Conservation (phyloP, 2,113 vertebrate species). For the Plotosus lineatus region DNA sequence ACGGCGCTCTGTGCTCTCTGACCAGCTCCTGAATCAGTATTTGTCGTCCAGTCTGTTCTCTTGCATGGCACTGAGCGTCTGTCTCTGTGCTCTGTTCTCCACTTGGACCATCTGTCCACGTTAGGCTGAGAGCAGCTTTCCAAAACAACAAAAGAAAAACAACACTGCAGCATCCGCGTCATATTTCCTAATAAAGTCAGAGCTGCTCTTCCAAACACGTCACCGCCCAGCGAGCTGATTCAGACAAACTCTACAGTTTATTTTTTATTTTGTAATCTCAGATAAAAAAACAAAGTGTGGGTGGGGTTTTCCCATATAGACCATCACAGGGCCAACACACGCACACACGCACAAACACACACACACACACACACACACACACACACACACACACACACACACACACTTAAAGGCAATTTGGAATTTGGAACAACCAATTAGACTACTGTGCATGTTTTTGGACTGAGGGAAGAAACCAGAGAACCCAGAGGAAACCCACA, state of each 20-base stretch:
- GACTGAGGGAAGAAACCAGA: too few species aligned
- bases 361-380: too few species aligned
- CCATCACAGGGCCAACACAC: too few species aligned
- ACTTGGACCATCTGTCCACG: slow-evolving; percentile 38
- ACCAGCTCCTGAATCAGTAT: slow-evolving; percentile 16
- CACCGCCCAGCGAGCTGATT: background rate
- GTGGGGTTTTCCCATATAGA: too few species aligned
- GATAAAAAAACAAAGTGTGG: too few species aligned
- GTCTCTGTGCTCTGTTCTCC: slow-evolving; percentile 22
- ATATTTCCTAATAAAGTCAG: background rate
- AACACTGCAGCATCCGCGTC: slow-evolving; percentile 2
- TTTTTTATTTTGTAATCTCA: background rate
- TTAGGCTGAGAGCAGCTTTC: slow-evolving; percentile 20
- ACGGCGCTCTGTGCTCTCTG: background rate
- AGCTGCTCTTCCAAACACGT: background rate
- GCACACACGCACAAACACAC: too few species aligned
- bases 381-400: too few species aligned
- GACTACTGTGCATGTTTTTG: too few species aligned
- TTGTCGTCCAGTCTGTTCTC: slow-evolving; percentile 30
- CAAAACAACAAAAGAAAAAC: background rate
- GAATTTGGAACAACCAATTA: too few species aligned
- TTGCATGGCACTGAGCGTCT: slow-evolving; percentile 19
- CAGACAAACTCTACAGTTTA: background rate
- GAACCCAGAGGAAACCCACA: too few species aligned
- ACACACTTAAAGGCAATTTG: too few species aligned